Base-by-base conservation (phyloP, 2,888 invertebrate genomes). In the Steinernema scapterisci region DNA sequence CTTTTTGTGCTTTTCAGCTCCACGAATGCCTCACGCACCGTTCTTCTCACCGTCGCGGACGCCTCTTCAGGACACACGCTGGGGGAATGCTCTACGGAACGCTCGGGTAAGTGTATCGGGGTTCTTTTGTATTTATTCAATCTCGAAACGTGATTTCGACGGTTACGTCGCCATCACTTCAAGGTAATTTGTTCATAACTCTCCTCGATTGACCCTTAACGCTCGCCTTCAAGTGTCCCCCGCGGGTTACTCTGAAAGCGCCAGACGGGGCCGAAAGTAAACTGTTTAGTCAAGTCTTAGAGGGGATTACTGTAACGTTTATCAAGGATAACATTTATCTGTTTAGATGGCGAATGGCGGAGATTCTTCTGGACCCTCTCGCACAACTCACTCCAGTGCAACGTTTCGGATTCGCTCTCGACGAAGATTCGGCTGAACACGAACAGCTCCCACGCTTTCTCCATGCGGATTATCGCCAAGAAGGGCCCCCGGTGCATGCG, bases 341-440 rank as follows among this genome's bases (percentile, higher is more conserved):
- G 21, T 71, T 48, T 38, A 56, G 70, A 74, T 46, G 46, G 52
- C 54, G 79, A 78, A 73, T 83, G 83, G 83, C 79, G 79, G 23
- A 74, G 75, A 38, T 82, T 84, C 77, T 76, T 77, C n/a, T 84
- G 84, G 84, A 79, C 78, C 19, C 78, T 84, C 54, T 77, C 78
- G 21, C 70, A 75, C 19, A 75, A 77, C 70, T 76, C 78, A 1
- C 77, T 84, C 51, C 76, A 79, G 23, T 84, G 84, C 72, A 78
- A 76, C 23, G 80, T 81, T 6, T 56, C 78, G 19, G 71, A 73
- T 46, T 43, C 21, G 56, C 73, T 63, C 45, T 56, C 43, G 23
- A 48, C 70, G 43, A 63, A 63, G 63, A 72, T 72, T 70, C 63
- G 51, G 9, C 77, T 52, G 19, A n/a, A 43, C 73, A 54, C 16